A percentile compares a stretch with the other conserved stretches of the same genome.
Evolutionary conservation across 2,797 vertebrate genomes (phyloP).

Genomic region (Numenius phaeopus): DNA sequence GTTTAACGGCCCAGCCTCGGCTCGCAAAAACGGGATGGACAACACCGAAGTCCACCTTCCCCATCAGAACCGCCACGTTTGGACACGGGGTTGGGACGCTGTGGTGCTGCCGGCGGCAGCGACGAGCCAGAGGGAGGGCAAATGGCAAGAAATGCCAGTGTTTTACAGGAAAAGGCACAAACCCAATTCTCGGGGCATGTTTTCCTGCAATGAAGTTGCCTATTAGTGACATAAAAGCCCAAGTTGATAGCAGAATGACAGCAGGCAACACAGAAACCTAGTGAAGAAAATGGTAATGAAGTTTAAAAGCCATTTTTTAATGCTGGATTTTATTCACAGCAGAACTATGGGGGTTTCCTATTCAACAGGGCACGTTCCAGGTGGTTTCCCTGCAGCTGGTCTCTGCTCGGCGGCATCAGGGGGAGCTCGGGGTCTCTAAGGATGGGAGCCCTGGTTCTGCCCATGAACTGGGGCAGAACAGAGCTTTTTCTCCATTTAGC

Average conservation of each 20-base stretch:
- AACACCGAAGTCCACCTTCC: too few relatives aligned
- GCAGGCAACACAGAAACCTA: background rate
- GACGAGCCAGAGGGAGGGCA: background rate
- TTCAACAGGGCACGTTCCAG: background rate
- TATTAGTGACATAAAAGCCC: background rate
- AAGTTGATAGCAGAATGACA: background rate
- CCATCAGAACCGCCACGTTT: fast-evolving
- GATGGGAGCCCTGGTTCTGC: fast-evolving
- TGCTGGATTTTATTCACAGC: background rate
- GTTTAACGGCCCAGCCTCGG: background rate
- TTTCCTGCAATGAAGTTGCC: background rate
- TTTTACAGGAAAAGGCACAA: background rate
- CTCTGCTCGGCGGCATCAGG: background rate
- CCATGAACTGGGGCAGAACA: background rate
- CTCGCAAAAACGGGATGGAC: fast-evolving
- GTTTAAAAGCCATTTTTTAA: background rate
- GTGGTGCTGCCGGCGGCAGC: background rate
- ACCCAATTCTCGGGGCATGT: fast-evolving
- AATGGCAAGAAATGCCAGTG: background rate
- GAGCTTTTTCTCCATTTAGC: background rate
- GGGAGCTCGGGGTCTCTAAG: background rate
- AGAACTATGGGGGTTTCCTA: too few relatives aligned
- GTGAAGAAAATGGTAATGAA: background rate
- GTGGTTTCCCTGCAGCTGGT: background rate
- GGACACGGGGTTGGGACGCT: fast-evolving